A percentile compares a stretch with the other conserved stretches of the same genome.
These are phyloP conservation scores for Eupristina koningsbergeri DNA, from an alignment of 1,140 invertebrate genomes.

Conservation along the genomic window DNA sequence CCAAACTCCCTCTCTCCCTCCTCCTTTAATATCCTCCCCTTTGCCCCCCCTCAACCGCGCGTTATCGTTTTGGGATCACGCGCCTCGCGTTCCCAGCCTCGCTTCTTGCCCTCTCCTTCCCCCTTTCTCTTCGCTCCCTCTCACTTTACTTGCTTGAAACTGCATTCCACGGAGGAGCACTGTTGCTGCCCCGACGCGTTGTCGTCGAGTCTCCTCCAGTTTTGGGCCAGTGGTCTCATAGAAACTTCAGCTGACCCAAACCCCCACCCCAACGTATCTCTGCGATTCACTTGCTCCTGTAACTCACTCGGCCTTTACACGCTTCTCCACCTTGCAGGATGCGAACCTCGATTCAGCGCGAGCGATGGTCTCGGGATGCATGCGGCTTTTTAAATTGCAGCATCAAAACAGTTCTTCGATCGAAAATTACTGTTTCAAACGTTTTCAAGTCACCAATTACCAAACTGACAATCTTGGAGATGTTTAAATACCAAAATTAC, in stretches of 20 bases:
- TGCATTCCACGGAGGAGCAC: conserved; percentile 60
- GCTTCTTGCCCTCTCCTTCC: not conserved
- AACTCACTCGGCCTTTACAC: not conserved
- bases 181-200: conserved; percentile 10
- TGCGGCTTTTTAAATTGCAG: too few relatives aligned
- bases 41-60: conserved; percentile 35
- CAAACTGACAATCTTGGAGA: too few relatives aligned
- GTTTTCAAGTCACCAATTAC: too few relatives aligned
- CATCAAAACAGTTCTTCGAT: too few relatives aligned
- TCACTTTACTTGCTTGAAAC: conserved; percentile 52
- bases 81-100: conserved; percentile 52
- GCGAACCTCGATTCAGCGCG: too few relatives aligned
- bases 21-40: conserved; percentile 47
- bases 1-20: not conserved
- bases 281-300: not conserved
- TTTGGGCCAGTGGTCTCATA: not conserved
- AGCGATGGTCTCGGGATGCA: too few relatives aligned
- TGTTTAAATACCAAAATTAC: too few relatives aligned
- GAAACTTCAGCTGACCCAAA: not conserved
- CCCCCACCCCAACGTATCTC: too few relatives aligned
- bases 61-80: conserved; percentile 62
- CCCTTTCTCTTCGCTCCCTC: conserved; percentile 22
- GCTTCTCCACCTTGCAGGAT: too few relatives aligned
- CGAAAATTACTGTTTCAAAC: too few relatives aligned
- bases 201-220: not conserved